A percentile compares a stretch with the other conserved stretches of the same genome.
These are phyloP conservation scores for Taxidea taxus DNA, from an alignment of 2,113 vertebrate genomes.

Conservation along the genomic window DNA sequence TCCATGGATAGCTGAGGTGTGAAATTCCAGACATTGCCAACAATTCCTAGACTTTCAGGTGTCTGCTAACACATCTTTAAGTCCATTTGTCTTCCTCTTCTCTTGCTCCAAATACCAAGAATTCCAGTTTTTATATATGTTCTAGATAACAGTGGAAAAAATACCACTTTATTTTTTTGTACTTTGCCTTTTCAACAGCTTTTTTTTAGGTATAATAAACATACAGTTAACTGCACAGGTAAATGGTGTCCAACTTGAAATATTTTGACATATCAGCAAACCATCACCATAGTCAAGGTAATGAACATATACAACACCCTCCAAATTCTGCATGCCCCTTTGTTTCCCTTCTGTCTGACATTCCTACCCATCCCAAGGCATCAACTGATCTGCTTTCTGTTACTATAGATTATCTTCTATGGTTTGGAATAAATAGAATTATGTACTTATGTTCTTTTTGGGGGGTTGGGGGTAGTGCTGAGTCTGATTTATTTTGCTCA, in stretches of 20 bases:
- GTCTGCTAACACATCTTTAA: background rate
- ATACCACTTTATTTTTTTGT: background rate
- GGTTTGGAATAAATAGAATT: background rate
- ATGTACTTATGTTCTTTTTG: background rate
- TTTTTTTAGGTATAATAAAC: background rate
- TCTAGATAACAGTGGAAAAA: background rate
- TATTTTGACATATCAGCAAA: background rate
- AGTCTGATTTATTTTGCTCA: background rate
- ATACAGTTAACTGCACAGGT: background rate
- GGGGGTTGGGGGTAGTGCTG: background rate
- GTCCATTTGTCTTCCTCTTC: background rate
- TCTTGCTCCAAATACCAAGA: background rate
- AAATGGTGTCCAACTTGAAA: background rate
- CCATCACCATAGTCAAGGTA: background rate
- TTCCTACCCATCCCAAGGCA: background rate
- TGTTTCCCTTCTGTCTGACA: background rate
- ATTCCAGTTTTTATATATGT: background rate
- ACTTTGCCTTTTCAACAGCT: background rate
- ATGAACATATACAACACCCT: background rate
- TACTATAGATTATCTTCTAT: background rate
- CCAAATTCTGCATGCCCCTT: background rate
- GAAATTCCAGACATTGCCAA: background rate
- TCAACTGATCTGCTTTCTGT: background rate
- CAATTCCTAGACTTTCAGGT: background rate
- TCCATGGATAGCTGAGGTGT: background rate